A percentile compares a stretch with the other conserved stretches of the same genome.
These are phyloP conservation scores for Spodoptera frugiperda DNA, from an alignment of 1,140 invertebrate species.

Conservation along the genomic window DNA sequence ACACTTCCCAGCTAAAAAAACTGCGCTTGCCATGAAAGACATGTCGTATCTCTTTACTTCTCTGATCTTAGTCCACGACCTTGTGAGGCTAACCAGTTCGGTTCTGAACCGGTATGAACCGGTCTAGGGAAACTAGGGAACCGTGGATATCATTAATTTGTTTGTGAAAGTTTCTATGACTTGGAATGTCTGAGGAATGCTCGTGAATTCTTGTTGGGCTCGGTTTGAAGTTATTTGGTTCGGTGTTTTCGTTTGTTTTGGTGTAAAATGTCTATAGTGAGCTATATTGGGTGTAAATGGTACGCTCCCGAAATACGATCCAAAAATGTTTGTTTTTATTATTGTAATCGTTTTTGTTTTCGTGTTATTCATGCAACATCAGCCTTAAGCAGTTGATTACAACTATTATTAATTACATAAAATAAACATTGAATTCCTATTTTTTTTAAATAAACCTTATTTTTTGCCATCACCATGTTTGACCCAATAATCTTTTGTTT, in stretches of 20 bases:
- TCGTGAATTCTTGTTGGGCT: constrained; percentile 6
- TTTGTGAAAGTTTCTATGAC: constrained; percentile 41
- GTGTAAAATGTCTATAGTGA: too few relatives aligned
- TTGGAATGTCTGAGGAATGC: constrained; percentile 18
- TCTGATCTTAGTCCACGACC: constrained; percentile 39
- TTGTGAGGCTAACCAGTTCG: constrained; percentile 44
- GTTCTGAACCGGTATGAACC: constrained; percentile 20
- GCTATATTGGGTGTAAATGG: too few relatives aligned
- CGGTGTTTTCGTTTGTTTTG: not conserved
- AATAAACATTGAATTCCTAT: too few relatives aligned
- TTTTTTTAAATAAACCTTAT: too few relatives aligned
- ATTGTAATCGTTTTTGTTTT: too few relatives aligned
- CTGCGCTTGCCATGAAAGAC: not conserved
- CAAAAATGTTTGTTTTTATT: too few relatives aligned
- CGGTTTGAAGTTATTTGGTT: not conserved
- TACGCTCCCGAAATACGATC: too few relatives aligned
- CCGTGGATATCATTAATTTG: constrained; percentile 46
- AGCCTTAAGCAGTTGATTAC: too few relatives aligned
- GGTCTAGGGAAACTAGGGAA: constrained; percentile 45
- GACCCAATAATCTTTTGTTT: too few relatives aligned
- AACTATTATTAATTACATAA: too few relatives aligned
- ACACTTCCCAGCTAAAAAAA: not conserved
- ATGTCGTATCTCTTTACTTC: constrained; percentile 7
- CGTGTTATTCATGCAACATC: too few relatives aligned
- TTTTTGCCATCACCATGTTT: too few relatives aligned